Percentiles rank a stretch among this genome's conserved stretches.
Conservation (phyloP, 2,888 invertebrate species). For the Polyommatus iphigenia region DNA sequence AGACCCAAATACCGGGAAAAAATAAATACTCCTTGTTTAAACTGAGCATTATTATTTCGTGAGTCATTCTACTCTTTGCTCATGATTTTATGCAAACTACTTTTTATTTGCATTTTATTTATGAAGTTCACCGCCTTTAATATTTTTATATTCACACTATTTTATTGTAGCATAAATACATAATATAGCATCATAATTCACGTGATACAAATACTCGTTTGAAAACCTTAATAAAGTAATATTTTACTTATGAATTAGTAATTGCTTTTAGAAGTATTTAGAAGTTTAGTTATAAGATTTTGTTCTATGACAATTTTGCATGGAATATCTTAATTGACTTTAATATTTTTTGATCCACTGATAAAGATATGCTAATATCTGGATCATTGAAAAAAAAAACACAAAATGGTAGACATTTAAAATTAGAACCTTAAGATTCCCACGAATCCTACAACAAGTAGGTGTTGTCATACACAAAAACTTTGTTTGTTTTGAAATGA, state of each 20-base stretch:
- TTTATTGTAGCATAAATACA: background rate
- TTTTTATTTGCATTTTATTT: constrained; percentile 14
- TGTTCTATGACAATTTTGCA: too few relatives aligned
- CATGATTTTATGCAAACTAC: background rate
- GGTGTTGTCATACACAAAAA: background rate
- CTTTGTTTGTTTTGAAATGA: constrained; percentile 17
- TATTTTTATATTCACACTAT: background rate
- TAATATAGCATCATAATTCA: background rate
- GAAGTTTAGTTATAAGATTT: too few relatives aligned
- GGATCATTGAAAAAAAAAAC: too few relatives aligned
- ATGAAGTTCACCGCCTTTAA: background rate
- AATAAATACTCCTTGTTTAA: background rate
- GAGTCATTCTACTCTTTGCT: background rate
- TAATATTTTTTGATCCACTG: too few relatives aligned
- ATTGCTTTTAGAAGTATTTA: too few relatives aligned
- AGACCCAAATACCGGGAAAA: constrained; percentile 9
- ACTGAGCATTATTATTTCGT: background rate
- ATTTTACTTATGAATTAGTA: too few relatives aligned
- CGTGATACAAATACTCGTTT: background rate
- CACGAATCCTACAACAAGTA: background rate
- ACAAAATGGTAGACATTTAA: too few relatives aligned
- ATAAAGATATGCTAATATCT: too few relatives aligned
- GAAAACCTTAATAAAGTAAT: background rate
- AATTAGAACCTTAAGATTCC: too few relatives aligned
- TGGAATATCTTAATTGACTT: too few relatives aligned